Base-by-base conservation (phyloP, 2,113 vertebrate genomes). In the Myocastor coypus region DNA sequence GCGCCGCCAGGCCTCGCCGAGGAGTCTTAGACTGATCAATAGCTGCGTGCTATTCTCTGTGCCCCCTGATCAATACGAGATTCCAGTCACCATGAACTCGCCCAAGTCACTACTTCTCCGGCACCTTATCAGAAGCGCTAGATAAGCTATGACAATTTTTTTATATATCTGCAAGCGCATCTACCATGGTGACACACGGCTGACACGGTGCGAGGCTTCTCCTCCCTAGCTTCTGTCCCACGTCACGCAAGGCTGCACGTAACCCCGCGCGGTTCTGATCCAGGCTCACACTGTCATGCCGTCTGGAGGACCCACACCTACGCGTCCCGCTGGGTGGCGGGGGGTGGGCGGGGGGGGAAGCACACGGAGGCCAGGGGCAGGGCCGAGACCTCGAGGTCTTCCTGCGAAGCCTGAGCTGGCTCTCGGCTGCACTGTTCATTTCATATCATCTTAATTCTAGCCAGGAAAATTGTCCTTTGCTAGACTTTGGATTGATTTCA, bases 401-500 rank as follows among this genome's bases (percentile, higher is more conserved):
- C 83, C 69, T 59, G 75, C 81, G 64, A 96, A 77, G 68, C 71
- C 37, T 1, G 28, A 63, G 71, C 57, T 86, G 84, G 80, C 82
- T 57, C 17, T 73, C 95, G 68, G 82, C 94, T 86, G 66, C 55
- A 5, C 52, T 32, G 81, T 55, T 97, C 89, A 96, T 94, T 95
- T 96, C 88, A 52, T 5, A 91, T 61, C 59, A 61, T 30, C 61
- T 87, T 94, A 61, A 96, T 75, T 88, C 87, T 22, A 90, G 96
- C 77, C 92, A 96, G 88, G 75, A 92, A 97, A 96, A 96, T 52
- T 73, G 85, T 77, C 94, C 96, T 97, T 92, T 94, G 96, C 93
- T 87, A 96, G 77, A 81, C 52, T 85, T 94, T 96, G 87, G 78
- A 91, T 75, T 84, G 63, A 95, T 90, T 95, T 97, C 94, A 89